Base-by-base conservation (phyloP, 2,888 invertebrate genomes). In the Orthosia gothica region DNA sequence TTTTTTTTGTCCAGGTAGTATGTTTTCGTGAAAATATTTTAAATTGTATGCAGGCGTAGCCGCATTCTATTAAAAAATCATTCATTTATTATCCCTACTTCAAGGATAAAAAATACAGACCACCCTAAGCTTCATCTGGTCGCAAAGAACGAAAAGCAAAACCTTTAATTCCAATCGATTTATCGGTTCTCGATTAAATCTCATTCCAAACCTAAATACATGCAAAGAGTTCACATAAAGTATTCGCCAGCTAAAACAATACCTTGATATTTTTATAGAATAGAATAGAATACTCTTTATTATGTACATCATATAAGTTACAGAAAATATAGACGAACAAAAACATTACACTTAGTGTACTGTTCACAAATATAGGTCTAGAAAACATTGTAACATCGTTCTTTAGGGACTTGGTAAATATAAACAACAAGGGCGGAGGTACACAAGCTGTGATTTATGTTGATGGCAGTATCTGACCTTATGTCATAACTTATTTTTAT, bases 401-500 rank as follows among this genome's bases (percentile, higher is more conserved):
- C 84, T 88, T 81, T 84, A 26, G 26, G 26, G 1, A 76, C 79
- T 75, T 76, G 75, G 83, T 81, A 83, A 81, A 88, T 87, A 87
- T 87, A 89, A 86, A 87, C 85, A 89, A 88, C 83, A 84, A 87
- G 81, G 83, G 69, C 80, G 65, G 76, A 61, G 71, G 84, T 81
- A 86, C 84, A 86, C 83, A 89, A 88, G 83, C 87, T 88, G 78
- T 87, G 89, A 89, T 90, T 90, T 90, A 90, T 89, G 88, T 84
- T 89, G 88, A 89, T 90, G 89, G 87, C 81, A 65, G 40, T 76
- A 80, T 88, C 82, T 86, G 87, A 88, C 82, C 84, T 84, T 82
- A 84, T 79, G 85, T 87, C 87, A 85, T 90, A 89, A 90, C 89
- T 89, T 90, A 89, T 90, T 86, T 90, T 90, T 90, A 86, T 87